Percentiles rank a stretch among this genome's conserved stretches.
Evolutionary conservation across 2,797 vertebrate genomes (phyloP).

Genomic region (Delichon dasypus): DNA sequence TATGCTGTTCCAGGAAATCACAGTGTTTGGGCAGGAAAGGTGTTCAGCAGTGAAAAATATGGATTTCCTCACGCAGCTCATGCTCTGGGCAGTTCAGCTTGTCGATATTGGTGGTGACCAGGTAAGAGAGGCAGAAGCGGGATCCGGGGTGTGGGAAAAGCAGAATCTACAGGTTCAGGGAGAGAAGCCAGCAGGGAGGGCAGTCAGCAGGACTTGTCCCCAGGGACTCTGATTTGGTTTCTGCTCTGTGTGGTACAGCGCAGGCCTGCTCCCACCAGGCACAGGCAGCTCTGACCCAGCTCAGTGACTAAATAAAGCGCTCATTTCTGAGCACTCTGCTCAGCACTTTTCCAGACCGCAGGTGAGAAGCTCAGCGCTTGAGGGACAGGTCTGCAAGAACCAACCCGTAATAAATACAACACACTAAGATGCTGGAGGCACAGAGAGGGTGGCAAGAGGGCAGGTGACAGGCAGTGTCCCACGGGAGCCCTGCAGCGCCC

Average conservation of each 20-base stretch:
- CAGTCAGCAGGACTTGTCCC: fast-evolving
- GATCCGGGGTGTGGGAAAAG: neutral
- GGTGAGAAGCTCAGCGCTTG: neutral
- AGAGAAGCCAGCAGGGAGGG: neutral
- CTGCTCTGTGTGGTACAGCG: neutral
- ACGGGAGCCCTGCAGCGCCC: fast-evolving
- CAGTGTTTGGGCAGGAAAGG: neutral
- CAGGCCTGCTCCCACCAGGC: neutral
- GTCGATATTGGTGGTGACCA: fast-evolving
- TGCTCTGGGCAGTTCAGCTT: neutral
- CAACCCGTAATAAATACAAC: neutral
- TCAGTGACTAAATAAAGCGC: neutral
- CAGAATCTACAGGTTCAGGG: neutral
- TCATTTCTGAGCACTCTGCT: neutral
- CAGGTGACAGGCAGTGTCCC: neutral
- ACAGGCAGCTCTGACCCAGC: neutral
- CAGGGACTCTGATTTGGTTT: too few relatives aligned
- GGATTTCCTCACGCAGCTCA: neutral
- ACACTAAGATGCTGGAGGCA: neutral
- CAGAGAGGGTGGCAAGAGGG: neutral
- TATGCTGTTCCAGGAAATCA: neutral
- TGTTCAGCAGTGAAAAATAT: neutral
- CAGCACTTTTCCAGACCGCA: neutral
- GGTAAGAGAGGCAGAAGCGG: neutral
- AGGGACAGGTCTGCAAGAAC: neutral